Evolutionary conservation across 1,140 invertebrate species (phyloP), one percentile per base, ranked within the genome.

Genomic region (Antheraea mylitta): DNA sequence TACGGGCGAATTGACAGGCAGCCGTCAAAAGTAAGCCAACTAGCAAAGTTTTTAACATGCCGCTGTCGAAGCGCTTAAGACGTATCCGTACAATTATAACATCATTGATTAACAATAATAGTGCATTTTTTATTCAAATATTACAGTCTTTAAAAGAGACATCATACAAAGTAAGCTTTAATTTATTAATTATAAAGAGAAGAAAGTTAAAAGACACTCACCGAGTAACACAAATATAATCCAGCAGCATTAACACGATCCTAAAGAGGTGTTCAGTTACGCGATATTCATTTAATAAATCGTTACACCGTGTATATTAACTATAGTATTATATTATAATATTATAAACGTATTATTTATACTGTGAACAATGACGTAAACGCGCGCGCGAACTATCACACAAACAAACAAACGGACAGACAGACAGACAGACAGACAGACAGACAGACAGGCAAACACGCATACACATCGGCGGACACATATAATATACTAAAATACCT

Each of bases 211-310:
- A 30, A 30, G 22, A 30, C 1, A 87, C 87, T 88, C 71, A 87
- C 87, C 87, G 77, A 86, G 73, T 76, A 72, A 81, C 73, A 87
- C 78, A 83, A 87, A 84, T 77, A 78, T 67, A 85, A 78, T 78
- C 65, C 76, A 74, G 77, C 84, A 77, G 77, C 73, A 75, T 73
- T 2, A 22, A 65, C 77, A 65, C 76, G 73, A 73, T 67, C 77
- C 71, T 58, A 7, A 19, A 72, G 75, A 77, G 73, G 80, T 76
- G 76, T 72, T 71, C 69, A 72, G 78, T 75, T 74, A 75, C 18
- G 66, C 78, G 60, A 8, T 61, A 61, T 30, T 16, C 18, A 18
- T 60, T 18, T 80, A 42, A 42, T 42, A 42, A 42, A 85, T 75
- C 72, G 77, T 85, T 64, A 59, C 79, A 16, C 13, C 18, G 64